Evolutionary conservation across 2,888 invertebrate genomes (phyloP).

Genomic region (Cataglyphis cursor): DNA sequence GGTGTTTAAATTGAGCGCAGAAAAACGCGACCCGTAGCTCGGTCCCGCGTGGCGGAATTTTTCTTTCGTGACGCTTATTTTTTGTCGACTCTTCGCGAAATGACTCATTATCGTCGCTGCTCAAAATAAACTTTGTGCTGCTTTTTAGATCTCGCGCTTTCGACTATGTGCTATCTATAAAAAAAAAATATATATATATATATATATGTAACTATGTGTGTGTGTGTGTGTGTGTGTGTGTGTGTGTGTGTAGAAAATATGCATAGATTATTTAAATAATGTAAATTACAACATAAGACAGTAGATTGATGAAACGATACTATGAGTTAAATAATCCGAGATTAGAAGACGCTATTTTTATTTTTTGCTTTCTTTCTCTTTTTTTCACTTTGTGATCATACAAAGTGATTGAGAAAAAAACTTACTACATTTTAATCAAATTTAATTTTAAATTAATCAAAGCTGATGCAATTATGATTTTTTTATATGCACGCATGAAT

Average conservation of each 20-base stretch:
- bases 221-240: no score
- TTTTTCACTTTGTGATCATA: not conserved
- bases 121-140: slow-evolving; percentile 20
- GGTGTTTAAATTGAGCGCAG: slow-evolving; percentile 75
- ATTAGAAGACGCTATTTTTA: not conserved
- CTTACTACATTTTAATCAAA: not conserved
- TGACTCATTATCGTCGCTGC: slow-evolving; percentile 46
- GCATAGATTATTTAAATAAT: not conserved
- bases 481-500: not conserved
- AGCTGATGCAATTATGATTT: not conserved
- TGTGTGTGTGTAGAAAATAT: not conserved
- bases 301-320: not conserved
- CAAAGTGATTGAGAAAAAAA: not conserved
- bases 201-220: not conserved
- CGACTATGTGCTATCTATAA: not conserved
- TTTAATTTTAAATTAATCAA: not conserved
- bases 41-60: slow-evolving; percentile 32
- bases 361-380: not conserved
- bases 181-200: not conserved
- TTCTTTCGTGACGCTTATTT: slow-evolving; percentile 37
- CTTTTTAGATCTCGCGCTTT: not conserved
- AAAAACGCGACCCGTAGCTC: slow-evolving; percentile 63
- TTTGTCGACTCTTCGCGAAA: slow-evolving; percentile 36
- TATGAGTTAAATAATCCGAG: not conserved
- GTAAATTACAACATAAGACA: not conserved